phyloP scores from a whole-genome alignment of 2,888 invertebrate species.

The Tiphia femorata region DNA sequence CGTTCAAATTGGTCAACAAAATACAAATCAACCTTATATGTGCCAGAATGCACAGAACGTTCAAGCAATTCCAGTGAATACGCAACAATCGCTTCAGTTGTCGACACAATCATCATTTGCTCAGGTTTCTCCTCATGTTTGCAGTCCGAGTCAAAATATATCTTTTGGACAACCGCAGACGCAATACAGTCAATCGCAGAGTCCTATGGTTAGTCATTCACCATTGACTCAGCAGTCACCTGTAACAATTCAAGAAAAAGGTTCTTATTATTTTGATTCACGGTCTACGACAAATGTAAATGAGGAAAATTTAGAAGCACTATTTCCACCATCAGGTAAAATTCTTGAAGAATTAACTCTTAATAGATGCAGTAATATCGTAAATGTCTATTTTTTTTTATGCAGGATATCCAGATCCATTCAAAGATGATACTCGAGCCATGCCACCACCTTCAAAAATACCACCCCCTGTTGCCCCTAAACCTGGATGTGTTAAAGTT shows the following conservation, averaged over 20 bases:
- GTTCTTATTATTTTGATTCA: conserved; percentile 58
- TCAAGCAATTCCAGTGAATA: conserved; percentile 37
- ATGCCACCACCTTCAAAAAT: conserved; percentile 63
- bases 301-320: conserved; percentile 72
- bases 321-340: conserved; percentile 75
- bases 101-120: conserved; percentile 43
- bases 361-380: neutral
- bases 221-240: conserved; percentile 63
- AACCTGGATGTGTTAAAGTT: conserved; percentile 55
- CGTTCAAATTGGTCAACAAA: conserved; percentile 52
- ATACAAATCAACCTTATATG: conserved; percentile 50
- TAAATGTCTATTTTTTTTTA: too few relatives aligned
- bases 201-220: conserved; percentile 60
- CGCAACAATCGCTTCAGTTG: conserved; percentile 44
- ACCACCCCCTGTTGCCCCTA: conserved; percentile 63
- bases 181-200: conserved; percentile 58
- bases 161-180: conserved; percentile 49
- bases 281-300: conserved; percentile 39
- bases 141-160: conserved; percentile 57
- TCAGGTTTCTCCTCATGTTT: conserved; percentile 55
- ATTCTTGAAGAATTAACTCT: neutral
- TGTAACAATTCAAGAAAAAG: conserved; percentile 62
- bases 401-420: conserved; percentile 78
- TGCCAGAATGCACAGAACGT: conserved; percentile 35
- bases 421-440: conserved; percentile 72